These are phyloP conservation scores for Oreochromis grahami DNA, from an alignment of 2,797 vertebrate genomes.

Conservation along the genomic window DNA sequence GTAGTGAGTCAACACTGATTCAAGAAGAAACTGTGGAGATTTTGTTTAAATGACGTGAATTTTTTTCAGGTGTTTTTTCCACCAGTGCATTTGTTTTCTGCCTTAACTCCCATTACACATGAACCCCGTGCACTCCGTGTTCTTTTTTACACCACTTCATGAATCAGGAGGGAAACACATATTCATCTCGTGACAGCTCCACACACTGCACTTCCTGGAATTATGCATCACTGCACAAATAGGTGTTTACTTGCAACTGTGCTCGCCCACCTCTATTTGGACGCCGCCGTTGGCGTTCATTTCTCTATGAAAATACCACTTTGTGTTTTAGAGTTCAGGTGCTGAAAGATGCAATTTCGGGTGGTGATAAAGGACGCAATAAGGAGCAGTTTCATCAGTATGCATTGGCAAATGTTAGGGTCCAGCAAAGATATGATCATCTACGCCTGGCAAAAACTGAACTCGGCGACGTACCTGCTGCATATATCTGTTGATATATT, in stretches of 20 bases:
- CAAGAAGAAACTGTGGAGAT: background rate
- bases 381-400: conserved; percentile 33
- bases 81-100: background rate
- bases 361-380: background rate
- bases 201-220: conserved; percentile 12
- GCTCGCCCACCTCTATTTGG: background rate
- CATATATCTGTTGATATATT: conserved; percentile 28
- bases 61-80: background rate
- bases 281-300: background rate
- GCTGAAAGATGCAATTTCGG: conserved; percentile 12
- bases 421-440: conserved; percentile 21
- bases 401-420: conserved; percentile 28
- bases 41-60: background rate
- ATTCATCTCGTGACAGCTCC: background rate
- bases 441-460: background rate
- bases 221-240: conserved; percentile 11
- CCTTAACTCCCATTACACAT: background rate
- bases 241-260: conserved; percentile 8
- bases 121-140: background rate
- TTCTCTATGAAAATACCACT: background rate
- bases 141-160: background rate
- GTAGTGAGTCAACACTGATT: background rate
- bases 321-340: background rate
- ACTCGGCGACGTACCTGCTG: background rate
- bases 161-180: background rate